Base-by-base conservation (phyloP, 92 coral and sea anemone species). In the Virgularia gustaviana region DNA sequence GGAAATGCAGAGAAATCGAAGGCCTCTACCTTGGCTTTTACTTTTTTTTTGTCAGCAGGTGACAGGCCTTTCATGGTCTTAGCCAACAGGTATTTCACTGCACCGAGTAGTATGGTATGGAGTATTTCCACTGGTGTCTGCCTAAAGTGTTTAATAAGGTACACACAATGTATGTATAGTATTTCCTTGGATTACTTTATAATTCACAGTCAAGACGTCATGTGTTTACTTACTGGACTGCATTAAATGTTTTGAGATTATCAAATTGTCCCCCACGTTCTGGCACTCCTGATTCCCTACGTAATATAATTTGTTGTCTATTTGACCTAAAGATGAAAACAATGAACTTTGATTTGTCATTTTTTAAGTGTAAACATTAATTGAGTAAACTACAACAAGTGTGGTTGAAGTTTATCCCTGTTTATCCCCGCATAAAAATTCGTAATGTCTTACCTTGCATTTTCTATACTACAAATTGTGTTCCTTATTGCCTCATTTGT, bases 191-290 rank as follows among this genome's bases (percentile, higher is more conserved):
- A 16, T 16, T 2, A 47, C 2, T 47, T 47, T 47, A 2, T 47
- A 25, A 3, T 16, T 16, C 2, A 13, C 16, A 47, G 23, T 47
- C 55, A n/a, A n/a, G n/a, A n/a, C n/a, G n/a, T n/a, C n/a, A n/a
- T n/a, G n/a, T n/a, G n/a, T n/a, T n/a, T n/a, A n/a, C n/a, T 47
- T 47, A 47, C 55, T 47, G 16, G 5, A 2, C 2, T 47, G 55
- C 55, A 4, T 47, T 25, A 10, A 47, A 47, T 10, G 55, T 47
- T 25, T 47, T 47, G 5, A 47, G 16, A 16, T 16, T 13, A 13
- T 47, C 55, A 47, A 47, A 47, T 10, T 47, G 55, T 2, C 55
- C 55, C 5, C 55, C 55, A 47, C 55, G 55, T 47, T 47, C 55
- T 3, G 55, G 23, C 55, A 47, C 55, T 16, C 55, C 55, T 16